Base-by-base conservation (phyloP, 2,797 vertebrate species). In the Argya squamiceps region DNA sequence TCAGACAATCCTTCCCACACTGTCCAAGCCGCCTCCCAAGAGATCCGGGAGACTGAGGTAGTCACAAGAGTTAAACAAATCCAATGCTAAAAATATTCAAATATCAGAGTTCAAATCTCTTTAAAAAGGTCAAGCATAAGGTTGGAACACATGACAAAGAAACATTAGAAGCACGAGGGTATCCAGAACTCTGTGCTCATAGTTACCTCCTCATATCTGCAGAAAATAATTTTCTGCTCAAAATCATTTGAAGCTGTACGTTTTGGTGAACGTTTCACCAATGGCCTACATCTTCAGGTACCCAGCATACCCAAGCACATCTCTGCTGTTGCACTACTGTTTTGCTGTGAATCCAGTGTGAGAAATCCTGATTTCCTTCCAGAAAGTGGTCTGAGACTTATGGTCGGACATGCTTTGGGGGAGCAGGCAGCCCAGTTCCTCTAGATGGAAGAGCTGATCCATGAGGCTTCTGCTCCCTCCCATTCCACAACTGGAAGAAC, bases 61-160 rank as follows among this genome's bases (percentile, higher is more conserved):
- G 64, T 56, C 50, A n/a, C 21, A 70, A 68, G 69, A 71, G 60
- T 76, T 97, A 97, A 98, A 12, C 63, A 85, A 96, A 94, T 65
- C 92, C 94, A 80, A 44, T 65, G 84, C 73, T 97, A 97, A 97
- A 95, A 97, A 97, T 96, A 98, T 43, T 74, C 87, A 97, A 98
- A 98, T 97, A 98, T 97, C 98, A 98, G 96, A 97, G 98, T 98
- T 98, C 98, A 98, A 63, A 84, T 93, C 64, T 97, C 87, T 92
- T 74, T 36, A 52, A 67, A 96, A 98, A 98, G 97, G 97, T 97
- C 97, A 98, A 30, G 65, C 3, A 52, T 86, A 79, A 93, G 53
- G 47, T 20, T 58, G 60, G 84, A 85, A 86, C 78, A 77, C 69
- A 97, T 98, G 96, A 98, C 97, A 97, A 75, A 76, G 91, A 92